Base-by-base conservation (phyloP, 1,140 invertebrate species). In the Aradophagus sp. region DNA sequence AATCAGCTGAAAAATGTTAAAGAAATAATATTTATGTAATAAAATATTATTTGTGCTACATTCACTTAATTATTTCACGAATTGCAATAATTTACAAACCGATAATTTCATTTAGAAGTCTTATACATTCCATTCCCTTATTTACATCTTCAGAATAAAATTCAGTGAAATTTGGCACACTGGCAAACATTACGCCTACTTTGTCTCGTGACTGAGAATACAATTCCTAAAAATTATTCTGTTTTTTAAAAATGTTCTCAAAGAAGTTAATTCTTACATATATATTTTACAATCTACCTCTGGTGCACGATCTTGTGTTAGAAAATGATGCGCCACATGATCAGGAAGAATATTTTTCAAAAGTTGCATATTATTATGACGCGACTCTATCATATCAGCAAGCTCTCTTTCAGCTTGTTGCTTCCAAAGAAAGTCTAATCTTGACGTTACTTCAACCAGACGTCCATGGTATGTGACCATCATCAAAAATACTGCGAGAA, bases 121-220 rank as follows among this genome's bases (percentile, higher is more conserved):
- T 88, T 78, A 99, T 97, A 86, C 97, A 99, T 80, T 99, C 98
- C 78, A 99, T 92, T 31, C 97, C 98, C 80, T 97, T 95, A 83
- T 96, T 97, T 34, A 97, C 93, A 82, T 97, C 96, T 85, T 99
- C 97, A 1, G 96, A 97, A 88, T 99, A 99, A 84, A 99, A 99
- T 80, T 98, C 96, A 23, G 96, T 97, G 83, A 99, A 99, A 86
- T 99, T 99, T 1, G 97, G 96, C 62, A 99, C 98, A 29, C 95
- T 97, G 5, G 97, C 97, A 84, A 99, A 99, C 90, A 99, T 93
- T 0, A 99, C 97, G 1, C 95, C 97, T 17, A 98, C 96, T 81
- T 95, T 93, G 62, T 94, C 91, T 42, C 97, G 93, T 66, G 93
- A 93, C 78, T 98, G 94, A 8, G 96, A 96, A 83, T 98, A 99